These are phyloP conservation scores for Thinocorus orbignyianus DNA, from an alignment of 2,113 vertebrate species.

Conservation along the genomic window DNA sequence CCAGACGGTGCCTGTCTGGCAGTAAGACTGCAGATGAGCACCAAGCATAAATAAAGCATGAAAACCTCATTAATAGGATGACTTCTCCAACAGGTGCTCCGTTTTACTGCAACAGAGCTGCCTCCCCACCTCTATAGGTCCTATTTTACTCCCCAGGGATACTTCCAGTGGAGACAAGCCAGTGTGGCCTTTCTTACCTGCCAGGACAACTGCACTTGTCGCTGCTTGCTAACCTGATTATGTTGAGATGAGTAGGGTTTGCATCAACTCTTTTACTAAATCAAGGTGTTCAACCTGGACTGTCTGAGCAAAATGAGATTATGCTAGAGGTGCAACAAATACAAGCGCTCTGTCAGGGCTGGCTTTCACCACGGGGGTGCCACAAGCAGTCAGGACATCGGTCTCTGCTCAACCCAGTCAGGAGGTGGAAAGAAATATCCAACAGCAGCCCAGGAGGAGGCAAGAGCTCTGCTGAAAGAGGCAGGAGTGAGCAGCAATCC, in stretches of 20 bases:
- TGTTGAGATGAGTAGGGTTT: background rate
- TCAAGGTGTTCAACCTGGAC: background rate
- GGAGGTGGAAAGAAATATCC: background rate
- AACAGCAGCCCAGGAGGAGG: background rate
- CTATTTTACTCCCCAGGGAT: background rate
- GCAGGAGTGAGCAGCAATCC: background rate
- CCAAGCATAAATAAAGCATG: background rate
- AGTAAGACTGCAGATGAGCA: background rate
- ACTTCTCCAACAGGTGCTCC: background rate
- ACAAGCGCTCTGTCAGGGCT: background rate
- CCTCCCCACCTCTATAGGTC: background rate
- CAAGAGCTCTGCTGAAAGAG: background rate
- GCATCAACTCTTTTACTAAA: background rate
- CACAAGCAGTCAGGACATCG: rapidly evolving
- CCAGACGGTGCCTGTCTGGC: background rate
- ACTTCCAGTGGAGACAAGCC: background rate
- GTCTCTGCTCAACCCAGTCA: background rate
- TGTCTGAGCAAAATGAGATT: background rate
- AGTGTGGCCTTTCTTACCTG: background rate
- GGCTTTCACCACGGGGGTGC: background rate
- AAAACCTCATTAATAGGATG: background rate
- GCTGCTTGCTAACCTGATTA: background rate
- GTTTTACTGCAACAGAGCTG: background rate
- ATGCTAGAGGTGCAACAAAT: background rate
- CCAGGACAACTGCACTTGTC: background rate